Evolutionary conservation across 1,140 invertebrate genomes (phyloP), one percentile per base, ranked within the genome.

Genomic region (Musca vetustissima): DNA sequence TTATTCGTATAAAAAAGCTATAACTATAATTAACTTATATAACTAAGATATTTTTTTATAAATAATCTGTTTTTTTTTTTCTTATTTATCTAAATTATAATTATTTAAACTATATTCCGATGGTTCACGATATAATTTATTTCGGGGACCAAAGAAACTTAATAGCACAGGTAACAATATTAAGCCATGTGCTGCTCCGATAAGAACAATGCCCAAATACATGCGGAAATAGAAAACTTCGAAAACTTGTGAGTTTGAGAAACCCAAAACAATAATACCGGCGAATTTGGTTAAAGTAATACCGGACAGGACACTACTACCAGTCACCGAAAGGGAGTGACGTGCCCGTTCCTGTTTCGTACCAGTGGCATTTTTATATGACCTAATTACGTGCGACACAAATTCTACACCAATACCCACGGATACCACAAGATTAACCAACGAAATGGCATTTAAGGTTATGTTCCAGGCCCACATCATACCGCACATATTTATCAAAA

Each of bases 401-500:
- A 98, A 98, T 83, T 98, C 96, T 0, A 98, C 96, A 1, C 93
- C 91, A 69, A 98, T 98, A 75, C 96, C 96, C 65, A 95, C 90
- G 71, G 92, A 88, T 80, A 92, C 88, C 4, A 92, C 93, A 64
- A 98, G 86, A 85, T 98, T 98, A 2, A 98, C 94, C n/a, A 96
- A 85, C 0, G 95, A 96, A 0, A 98, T 89, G n/a, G 96, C 95
- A 83, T 98, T 98, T 7, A 98, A 84, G 6, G 89, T 87, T 47
- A 98, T 94, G 76, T 87, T 85, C 93, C 94, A 97, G 72, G 91
- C 88, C 83, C 92, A 97, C 96, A 98, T 98, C 21, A 96, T 76
- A 28, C 93, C 95, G 73, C 90, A 86, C 83, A 98, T 87, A 78
- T 97, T 89, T 3, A 92, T 76, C 0, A 96, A 76, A 65, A 97